Percentiles rank a stretch among this genome's conserved stretches.
Evolutionary conservation across 2,113 vertebrate genomes (phyloP).

Genomic region (Oreochromis aureus): DNA sequence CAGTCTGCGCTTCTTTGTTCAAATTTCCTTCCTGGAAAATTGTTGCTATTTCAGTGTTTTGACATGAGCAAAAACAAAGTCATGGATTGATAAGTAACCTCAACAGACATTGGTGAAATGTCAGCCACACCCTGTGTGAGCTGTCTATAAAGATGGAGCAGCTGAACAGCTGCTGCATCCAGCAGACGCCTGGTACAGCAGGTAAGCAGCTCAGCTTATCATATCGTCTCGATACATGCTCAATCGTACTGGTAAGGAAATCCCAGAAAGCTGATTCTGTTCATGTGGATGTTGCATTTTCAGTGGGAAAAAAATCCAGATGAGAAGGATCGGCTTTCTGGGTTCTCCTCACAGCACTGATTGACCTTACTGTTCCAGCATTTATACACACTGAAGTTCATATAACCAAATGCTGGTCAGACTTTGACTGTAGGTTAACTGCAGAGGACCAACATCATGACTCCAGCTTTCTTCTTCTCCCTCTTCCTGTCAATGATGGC

Average conservation of each 20-base stretch:
- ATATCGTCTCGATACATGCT: too few species aligned
- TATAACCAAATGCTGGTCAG: not conserved
- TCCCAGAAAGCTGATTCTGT: too few species aligned
- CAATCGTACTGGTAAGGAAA: too few species aligned
- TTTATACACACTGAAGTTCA: not conserved
- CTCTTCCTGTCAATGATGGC: not conserved
- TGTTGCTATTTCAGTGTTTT: not conserved
- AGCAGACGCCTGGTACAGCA: not conserved
- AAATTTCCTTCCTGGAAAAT: not conserved
- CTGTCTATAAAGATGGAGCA: not conserved
- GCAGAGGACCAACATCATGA: not conserved
- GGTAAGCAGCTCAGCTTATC: not conserved
- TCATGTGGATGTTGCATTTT: too few species aligned
- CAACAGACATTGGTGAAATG: not conserved
- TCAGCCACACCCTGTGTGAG: not conserved
- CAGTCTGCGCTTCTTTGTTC: not conserved
- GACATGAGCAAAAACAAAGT: not conserved
- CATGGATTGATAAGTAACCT: not conserved
- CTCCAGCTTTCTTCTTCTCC: not conserved
- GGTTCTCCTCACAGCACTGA: not conserved
- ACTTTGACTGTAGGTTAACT: not conserved
- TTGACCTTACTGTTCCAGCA: not conserved
- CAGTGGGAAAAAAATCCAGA: too few species aligned
- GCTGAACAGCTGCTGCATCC: not conserved
- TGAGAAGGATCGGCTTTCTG: too few species aligned